A percentile compares a stretch with the other conserved stretches of the same genome.
These are phyloP conservation scores for Phyllostomus hastatus DNA, from an alignment of 2,113 vertebrate species.

Conservation along the genomic window DNA sequence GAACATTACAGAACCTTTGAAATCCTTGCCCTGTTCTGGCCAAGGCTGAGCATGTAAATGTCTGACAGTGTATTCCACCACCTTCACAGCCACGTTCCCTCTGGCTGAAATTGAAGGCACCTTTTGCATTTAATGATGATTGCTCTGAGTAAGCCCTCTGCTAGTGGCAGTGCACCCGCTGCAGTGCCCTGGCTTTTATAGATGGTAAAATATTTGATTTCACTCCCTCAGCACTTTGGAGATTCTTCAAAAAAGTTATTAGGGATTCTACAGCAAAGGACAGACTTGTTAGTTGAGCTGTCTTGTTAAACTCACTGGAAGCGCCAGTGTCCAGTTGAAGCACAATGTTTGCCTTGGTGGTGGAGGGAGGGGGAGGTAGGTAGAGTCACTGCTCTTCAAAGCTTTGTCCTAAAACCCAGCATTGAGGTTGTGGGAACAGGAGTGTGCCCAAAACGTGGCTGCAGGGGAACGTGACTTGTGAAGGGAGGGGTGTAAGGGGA, in stretches of 20 bases:
- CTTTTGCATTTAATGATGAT: neutral
- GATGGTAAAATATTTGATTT: neutral
- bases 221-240: neutral
- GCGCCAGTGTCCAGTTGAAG: accelerated
- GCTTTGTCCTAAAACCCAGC: neutral
- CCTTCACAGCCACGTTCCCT: neutral
- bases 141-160: neutral
- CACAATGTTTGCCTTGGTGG: too few species aligned
- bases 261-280: neutral
- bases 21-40: neutral
- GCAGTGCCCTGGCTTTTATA: neutral
- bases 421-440: neutral
- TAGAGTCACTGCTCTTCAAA: neutral
- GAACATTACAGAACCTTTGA: neutral
- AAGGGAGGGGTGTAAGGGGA: neutral
- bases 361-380: neutral
- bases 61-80: neutral
- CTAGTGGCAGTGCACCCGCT: neutral
- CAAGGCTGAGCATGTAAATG: neutral
- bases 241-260: neutral
- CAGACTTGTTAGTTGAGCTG: neutral
- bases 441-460: neutral
- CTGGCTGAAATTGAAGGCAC: neutral
- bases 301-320: neutral
- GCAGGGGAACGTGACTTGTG: neutral